Base-by-base conservation (phyloP, 2,888 invertebrate genomes). In the Agrochola lota region DNA sequence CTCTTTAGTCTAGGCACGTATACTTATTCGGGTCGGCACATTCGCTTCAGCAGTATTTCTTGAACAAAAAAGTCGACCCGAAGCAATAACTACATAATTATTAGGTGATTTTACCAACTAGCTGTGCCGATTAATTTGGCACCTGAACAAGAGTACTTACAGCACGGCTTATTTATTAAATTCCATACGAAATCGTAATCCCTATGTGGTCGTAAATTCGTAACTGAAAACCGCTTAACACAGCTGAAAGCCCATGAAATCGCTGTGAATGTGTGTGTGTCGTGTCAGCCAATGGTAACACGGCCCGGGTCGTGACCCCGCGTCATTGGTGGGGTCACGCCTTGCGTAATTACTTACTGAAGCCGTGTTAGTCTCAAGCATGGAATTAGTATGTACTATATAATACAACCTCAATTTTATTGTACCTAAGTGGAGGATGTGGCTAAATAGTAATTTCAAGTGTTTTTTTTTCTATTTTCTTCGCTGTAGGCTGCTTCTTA, bases 221-320 rank as follows among this genome's bases (percentile, higher is more conserved):
- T 71, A 55, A 69, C 67, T 72, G 74, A 68, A 84, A 80, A 62
- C 66, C 23, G 2, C 46, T 55, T 59, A 26, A 74, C 63, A 71
- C 43, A 63, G 30, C 73, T 84, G 59, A 59, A 63, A 84, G 72
- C 74, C 70, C 67, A 71, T 81, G 3, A 75, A 85, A 71, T 17
- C 9, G 6, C 2, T 60, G 35, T 71, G 11, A 26, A 68, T 78
- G 78, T 85, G 82, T 74, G 85, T 0, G 81, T 77, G 69, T 67
- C 59, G 59, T 46, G 63, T 71, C 72, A 80, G 88, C 95, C 94
- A 95, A 95, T 95, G 77, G 92, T 55, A 55, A 71, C 59, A n/a
- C 67, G 68, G 87, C 85, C 74, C 91, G 94, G 95, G 94, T 95
- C 94, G 90, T 92, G 96, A 95, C 96, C 95, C 94, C 94, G 92